Conservation (phyloP, 2,888 invertebrate genomes). For the Eumerus sabulonum region DNA sequence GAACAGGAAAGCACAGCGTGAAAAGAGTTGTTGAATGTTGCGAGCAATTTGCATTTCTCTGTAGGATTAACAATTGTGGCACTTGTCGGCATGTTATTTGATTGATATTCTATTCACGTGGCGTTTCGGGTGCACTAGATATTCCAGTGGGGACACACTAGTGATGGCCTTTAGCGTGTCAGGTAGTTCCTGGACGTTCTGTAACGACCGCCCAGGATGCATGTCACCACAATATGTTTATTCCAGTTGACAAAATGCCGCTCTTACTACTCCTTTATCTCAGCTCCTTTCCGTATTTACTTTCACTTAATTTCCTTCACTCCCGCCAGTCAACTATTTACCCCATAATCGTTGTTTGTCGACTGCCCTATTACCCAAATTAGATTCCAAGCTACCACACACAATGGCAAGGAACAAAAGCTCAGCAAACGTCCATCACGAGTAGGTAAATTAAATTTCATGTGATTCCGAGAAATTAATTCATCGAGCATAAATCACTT, state of each 20-base stretch:
- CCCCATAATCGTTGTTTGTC: slow-evolving; percentile 32
- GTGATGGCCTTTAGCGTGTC: too few relatives aligned
- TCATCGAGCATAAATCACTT: slow-evolving; percentile 51
- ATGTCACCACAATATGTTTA: too few relatives aligned
- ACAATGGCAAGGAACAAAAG: not conserved
- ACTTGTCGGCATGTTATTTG: slow-evolving; percentile 1
- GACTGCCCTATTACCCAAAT: slow-evolving; percentile 44
- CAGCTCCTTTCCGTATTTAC: slow-evolving; percentile 6
- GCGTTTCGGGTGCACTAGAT: too few relatives aligned
- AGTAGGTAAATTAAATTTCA: slow-evolving; percentile 40
- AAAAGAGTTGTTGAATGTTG: slow-evolving; percentile 22
- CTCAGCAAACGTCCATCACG: not conserved
- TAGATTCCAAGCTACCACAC: slow-evolving; percentile 27
- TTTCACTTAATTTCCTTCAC: slow-evolving; percentile 4
- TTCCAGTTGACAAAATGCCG: too few relatives aligned
- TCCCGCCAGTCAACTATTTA: not conserved
- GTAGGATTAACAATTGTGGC: not conserved
- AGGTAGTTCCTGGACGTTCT: too few relatives aligned
- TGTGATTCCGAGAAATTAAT: slow-evolving; percentile 54
- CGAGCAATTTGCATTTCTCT: slow-evolving; percentile 11
- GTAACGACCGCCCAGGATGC: too few relatives aligned
- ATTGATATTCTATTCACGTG: too few relatives aligned
- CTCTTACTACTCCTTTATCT: too few relatives aligned
- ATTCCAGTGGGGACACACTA: too few relatives aligned
- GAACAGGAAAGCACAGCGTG: slow-evolving; percentile 12